phyloP scores from a whole-genome alignment of 2,113 vertebrate species.

The Numenius arquata region DNA sequence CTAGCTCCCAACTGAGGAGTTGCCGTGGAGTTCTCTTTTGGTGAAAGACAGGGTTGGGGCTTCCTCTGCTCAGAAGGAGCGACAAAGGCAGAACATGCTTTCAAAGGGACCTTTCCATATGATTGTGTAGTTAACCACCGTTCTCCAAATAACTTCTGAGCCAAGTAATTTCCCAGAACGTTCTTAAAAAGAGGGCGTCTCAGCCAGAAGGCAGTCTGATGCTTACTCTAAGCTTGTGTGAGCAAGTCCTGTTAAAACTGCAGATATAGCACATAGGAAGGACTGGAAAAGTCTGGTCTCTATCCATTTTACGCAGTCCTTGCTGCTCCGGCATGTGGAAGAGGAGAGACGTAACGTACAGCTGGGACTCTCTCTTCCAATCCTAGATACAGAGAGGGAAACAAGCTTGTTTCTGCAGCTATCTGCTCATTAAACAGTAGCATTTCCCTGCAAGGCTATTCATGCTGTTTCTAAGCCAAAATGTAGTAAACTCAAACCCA shows the following conservation, averaged over 20 bases:
- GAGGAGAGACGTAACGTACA: not conserved
- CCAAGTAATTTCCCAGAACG: not conserved
- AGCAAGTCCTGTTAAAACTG: not conserved
- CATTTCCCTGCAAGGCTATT: not conserved
- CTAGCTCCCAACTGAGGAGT: not conserved
- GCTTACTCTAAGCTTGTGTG: not conserved
- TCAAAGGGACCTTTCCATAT: not conserved
- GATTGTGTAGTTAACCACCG: not conserved
- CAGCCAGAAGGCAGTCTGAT: not conserved
- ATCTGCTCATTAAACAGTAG: not conserved
- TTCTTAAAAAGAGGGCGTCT: not conserved
- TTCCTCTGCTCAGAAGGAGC: not conserved
- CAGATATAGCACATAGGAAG: not conserved
- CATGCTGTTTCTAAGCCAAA: conserved; percentile 22
- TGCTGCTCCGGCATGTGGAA: not conserved
- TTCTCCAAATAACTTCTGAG: not conserved
- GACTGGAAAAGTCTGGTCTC: not conserved
- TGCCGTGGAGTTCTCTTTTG: not conserved
- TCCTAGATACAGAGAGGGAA: not conserved
- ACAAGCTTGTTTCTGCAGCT: not conserved
- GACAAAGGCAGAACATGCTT: not conserved
- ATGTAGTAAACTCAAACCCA: not conserved
- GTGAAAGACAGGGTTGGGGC: not conserved
- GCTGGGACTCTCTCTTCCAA: not conserved
- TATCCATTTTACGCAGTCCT: not conserved